A percentile compares a stretch with the other conserved stretches of the same genome.
phyloP scores from a whole-genome alignment of 2,888 invertebrate species.

The Uloborus plumipes region DNA sequence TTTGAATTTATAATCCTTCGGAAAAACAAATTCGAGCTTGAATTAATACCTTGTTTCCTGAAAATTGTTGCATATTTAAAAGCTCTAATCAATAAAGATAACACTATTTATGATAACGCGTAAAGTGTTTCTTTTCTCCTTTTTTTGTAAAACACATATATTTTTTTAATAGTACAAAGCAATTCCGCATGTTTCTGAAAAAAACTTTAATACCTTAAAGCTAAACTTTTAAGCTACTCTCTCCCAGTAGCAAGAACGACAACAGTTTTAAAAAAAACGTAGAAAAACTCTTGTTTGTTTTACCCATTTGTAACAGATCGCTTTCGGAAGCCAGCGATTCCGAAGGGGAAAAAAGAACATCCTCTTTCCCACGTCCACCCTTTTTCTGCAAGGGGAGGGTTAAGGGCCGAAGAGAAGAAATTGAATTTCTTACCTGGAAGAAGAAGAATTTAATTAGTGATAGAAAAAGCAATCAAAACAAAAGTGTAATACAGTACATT shows the following conservation, averaged over 20 bases:
- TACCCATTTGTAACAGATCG: slow-evolving; percentile 42
- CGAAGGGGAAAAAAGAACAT: not conserved
- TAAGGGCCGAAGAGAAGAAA: slow-evolving; percentile 22
- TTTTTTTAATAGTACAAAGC: not conserved
- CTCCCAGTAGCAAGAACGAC: too few relatives aligned
- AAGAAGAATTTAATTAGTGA: slow-evolving; percentile 60
- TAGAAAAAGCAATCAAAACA: slow-evolving; percentile 58
- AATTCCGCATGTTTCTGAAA: not conserved
- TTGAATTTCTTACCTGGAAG: slow-evolving; percentile 51
- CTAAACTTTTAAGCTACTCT: not conserved
- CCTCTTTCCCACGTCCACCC: not conserved
- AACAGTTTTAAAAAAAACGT: not conserved
- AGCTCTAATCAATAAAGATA: too few relatives aligned
- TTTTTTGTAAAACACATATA: too few relatives aligned
- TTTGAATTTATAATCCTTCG: too few relatives aligned
- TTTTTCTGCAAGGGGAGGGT: slow-evolving; percentile 12
- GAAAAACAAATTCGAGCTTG: too few relatives aligned
- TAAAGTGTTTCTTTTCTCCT: too few relatives aligned
- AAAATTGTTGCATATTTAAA: too few relatives aligned
- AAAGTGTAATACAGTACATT: slow-evolving; percentile 51
- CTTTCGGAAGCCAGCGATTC: not conserved
- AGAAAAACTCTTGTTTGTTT: slow-evolving; percentile 37
- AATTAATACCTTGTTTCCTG: too few relatives aligned
- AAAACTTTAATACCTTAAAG: not conserved
- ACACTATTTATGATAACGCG: too few relatives aligned